A percentile compares a stretch with the other conserved stretches of the same genome.
Conservation (phyloP, 1,140 invertebrate species). For the Probaryconus sp. region DNA sequence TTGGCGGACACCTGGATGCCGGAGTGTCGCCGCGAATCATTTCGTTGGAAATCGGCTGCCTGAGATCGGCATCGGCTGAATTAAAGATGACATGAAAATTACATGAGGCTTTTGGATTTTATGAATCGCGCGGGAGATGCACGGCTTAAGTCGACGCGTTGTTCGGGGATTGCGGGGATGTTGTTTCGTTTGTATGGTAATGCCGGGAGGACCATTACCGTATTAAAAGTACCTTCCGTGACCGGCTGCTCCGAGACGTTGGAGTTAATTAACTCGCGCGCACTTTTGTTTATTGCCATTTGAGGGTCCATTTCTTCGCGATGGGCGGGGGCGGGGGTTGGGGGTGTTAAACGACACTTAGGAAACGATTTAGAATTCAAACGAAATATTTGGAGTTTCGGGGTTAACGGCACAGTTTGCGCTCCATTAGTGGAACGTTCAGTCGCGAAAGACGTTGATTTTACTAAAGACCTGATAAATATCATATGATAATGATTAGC, state of each 20-base stretch:
- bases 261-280: constrained; percentile 16
- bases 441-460: constrained; percentile 51
- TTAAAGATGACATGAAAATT: constrained; percentile 48
- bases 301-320: constrained; percentile 27
- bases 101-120: constrained; percentile 37
- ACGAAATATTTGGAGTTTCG: constrained; percentile 29
- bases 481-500: too few relatives aligned
- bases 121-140: constrained; percentile 26
- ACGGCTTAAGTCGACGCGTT: constrained; percentile 1
- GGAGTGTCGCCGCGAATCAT: constrained; percentile 34
- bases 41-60: constrained; percentile 14
- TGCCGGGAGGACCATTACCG: constrained; percentile 26
- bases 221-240: constrained; percentile 36
- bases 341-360: constrained; percentile 32
- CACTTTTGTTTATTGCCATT: constrained; percentile 28
- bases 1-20: constrained; percentile 37
- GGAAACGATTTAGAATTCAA: constrained; percentile 42
- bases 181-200: constrained; percentile 45
- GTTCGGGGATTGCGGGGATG: constrained; percentile 19
- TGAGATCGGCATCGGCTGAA: constrained; percentile 27
- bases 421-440: constrained; percentile 30
- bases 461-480: constrained; percentile 54
- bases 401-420: constrained; percentile 39
- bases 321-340: too few relatives aligned
- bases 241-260: constrained; percentile 1